Evolutionary conservation across 2,888 invertebrate genomes (phyloP), one percentile per base, ranked within the genome.

Genomic region (Eumacrocentrus americanus): DNA sequence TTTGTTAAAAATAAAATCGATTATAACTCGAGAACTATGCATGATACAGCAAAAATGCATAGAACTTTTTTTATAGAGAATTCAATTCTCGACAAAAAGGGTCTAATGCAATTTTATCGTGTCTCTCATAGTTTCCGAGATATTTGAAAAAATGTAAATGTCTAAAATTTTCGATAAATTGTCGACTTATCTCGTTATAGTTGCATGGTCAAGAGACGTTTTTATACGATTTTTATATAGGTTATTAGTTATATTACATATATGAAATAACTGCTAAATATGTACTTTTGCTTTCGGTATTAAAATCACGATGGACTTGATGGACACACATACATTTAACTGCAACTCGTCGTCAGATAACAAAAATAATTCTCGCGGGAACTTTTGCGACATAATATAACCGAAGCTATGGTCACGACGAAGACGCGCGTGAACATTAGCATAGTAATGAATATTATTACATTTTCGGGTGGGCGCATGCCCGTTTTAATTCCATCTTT

Each of bases 401-500:
- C n/a, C 47, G 64, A 64, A 54, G 9, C 5, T 9, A 29, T 29
- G 29, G 29, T 29, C 46, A 12, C 23, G 22, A n/a, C n/a, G n/a
- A n/a, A n/a, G 11, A 46, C 60, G 58, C 70, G 69, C 70, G 71
- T 72, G 23, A 46, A 77, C 76, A 79, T 81, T 81, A 81, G 79
- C 80, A 80, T 80, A 79, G 79, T 80, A 81, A 81, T 80, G 80
- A 81, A 81, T 81, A 81, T 80, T 80, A 80, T 80, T 79, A 80
- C 79, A 79, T 78, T 80, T 78, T 29, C 9, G n/a, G 29, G 29
- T 72, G 77, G 78, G 73, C 73, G 76, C 76, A 76, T 74, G 74
- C 77, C 77, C 78, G 75, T 79, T 80, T 81, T 81, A 81, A 81
- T 81, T 81, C 74, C 80, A 81, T 81, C 80, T 79, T 77, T 74